Evolutionary conservation across 2,113 vertebrate genomes (phyloP).

Genomic region (Toxotes chatareus): DNA sequence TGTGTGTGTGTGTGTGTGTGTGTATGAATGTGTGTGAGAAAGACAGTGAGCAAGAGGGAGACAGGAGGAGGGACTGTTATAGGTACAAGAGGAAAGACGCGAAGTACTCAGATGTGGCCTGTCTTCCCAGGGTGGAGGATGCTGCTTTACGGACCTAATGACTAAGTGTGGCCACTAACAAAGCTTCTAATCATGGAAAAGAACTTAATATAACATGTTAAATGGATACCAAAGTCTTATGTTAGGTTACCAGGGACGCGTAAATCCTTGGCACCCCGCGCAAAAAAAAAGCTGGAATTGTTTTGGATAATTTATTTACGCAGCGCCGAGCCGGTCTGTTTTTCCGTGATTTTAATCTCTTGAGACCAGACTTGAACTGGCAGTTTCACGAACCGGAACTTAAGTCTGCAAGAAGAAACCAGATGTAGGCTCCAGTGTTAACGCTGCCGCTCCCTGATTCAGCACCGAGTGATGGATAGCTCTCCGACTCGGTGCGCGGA

Average conservation of each 20-base stretch:
- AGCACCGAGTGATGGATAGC: constrained; percentile 53
- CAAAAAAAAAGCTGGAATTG: constrained; percentile 30
- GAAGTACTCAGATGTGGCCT: constrained; percentile 24
- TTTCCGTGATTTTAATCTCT: not conserved
- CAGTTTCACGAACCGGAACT: not conserved
- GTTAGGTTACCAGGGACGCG: constrained; percentile 3
- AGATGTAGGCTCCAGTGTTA: not conserved
- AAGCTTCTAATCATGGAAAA: not conserved
- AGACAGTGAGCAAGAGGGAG: not conserved
- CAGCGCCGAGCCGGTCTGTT: not conserved
- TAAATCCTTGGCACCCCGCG: constrained; percentile 39
- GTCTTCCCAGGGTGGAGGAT: constrained; percentile 14
- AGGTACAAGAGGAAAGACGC: constrained; percentile 47
- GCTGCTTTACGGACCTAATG: not conserved
- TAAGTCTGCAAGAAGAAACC: not conserved
- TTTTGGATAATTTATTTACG: not conserved
- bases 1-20: not conserved
- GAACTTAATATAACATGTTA: not conserved
- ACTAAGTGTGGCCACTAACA: not conserved
- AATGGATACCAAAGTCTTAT: not conserved
- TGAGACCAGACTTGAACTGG: not conserved
- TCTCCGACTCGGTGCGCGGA: constrained; percentile 16
- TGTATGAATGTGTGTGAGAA: not conserved
- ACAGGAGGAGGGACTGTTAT: constrained; percentile 29
- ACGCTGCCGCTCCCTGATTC: constrained; percentile 24